phyloP scores from a whole-genome alignment of 2,888 invertebrate species.

The Rugalucina vietnamica region DNA sequence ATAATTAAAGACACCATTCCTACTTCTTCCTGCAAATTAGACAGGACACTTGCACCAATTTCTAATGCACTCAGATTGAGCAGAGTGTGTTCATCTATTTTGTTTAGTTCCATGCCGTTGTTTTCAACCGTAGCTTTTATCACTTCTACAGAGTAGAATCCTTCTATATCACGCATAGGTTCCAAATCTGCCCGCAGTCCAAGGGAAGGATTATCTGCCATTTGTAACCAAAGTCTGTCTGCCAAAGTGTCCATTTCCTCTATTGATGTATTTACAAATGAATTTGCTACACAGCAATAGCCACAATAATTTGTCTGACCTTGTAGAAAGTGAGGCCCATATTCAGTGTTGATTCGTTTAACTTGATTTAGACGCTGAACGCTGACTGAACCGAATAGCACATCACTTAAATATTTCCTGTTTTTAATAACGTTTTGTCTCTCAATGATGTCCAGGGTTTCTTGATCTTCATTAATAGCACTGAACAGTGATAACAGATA shows the following conservation, averaged over 20 bases:
- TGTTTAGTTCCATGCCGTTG: neutral
- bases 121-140: neutral
- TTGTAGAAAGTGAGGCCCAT: neutral
- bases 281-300: neutral
- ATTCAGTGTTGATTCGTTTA: neutral
- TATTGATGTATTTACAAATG: neutral
- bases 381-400: neutral
- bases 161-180: neutral
- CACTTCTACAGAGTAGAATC: neutral
- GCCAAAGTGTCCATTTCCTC: neutral
- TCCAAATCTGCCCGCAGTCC: neutral
- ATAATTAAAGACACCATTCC: neutral
- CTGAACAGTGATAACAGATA: neutral
- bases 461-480: neutral
- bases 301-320: neutral
- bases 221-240: neutral
- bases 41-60: neutral
- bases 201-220: neutral
- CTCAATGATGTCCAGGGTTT: neutral
- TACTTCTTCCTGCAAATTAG: neutral
- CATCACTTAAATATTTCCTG: neutral
- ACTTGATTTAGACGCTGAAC: neutral
- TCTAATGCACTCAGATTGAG: neutral
- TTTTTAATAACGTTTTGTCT: neutral
- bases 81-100: neutral